Conservation (phyloP, 2,797 vertebrate genomes). For the Sebastes itinus region DNA sequence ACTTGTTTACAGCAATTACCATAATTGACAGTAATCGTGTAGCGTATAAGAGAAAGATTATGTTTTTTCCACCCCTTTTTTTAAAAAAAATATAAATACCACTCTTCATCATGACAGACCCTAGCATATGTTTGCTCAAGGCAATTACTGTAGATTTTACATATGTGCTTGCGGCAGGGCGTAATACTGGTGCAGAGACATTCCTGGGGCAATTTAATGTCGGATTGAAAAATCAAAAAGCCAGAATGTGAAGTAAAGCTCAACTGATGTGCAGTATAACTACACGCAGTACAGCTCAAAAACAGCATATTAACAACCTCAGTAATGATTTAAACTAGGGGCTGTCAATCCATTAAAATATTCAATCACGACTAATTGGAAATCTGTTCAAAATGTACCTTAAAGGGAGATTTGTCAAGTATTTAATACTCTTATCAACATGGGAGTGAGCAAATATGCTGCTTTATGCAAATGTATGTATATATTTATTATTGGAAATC, state of each 20-base stretch:
- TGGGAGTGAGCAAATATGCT: fast-evolving
- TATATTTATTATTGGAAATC: too few species aligned
- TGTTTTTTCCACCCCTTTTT: background rate
- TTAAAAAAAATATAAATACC: background rate
- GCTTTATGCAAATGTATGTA: too few species aligned
- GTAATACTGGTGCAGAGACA: conserved; percentile 8
- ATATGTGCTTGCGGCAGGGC: conserved; percentile 20
- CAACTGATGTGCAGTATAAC: background rate
- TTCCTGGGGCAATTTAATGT: conserved; percentile 39
- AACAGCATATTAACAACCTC: background rate
- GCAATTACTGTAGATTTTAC: conserved; percentile 36
- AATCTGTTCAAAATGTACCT: too few species aligned
- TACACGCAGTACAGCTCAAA: background rate
- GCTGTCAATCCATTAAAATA: too few species aligned
- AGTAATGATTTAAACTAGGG: background rate
- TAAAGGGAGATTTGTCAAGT: too few species aligned
- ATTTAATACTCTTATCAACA: too few species aligned
- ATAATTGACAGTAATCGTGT: conserved; percentile 10
- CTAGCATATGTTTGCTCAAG: conserved; percentile 51
- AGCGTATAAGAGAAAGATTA: background rate
- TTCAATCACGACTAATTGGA: too few species aligned
- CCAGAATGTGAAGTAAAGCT: background rate
- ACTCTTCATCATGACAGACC: background rate
- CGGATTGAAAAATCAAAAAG: background rate
- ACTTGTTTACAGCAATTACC: background rate